Conservation (phyloP, 2,113 vertebrate species). For the Dicentrarchus labrax region DNA sequence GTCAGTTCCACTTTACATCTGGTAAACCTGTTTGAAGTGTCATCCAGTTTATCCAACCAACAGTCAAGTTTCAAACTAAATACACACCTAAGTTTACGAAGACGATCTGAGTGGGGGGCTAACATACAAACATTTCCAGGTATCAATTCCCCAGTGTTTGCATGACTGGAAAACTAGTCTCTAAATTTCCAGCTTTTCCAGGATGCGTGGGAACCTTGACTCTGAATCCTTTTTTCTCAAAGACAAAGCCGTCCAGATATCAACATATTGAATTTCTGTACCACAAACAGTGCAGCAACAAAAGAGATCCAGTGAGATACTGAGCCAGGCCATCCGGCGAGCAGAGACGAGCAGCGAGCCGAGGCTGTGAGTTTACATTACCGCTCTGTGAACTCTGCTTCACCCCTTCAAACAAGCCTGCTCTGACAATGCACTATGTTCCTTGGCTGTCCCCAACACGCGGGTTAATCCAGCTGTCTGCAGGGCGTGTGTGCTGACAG, state of each 20-base stretch:
- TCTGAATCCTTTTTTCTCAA: background rate
- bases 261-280: background rate
- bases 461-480: conserved; percentile 26
- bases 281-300: background rate
- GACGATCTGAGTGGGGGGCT: too few relatives aligned
- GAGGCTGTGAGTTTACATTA: background rate
- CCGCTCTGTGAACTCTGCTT: conserved; percentile 19
- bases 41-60: too few relatives aligned
- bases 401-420: conserved; percentile 4
- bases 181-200: too few relatives aligned
- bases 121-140: too few relatives aligned
- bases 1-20: too few relatives aligned
- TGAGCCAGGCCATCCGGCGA: background rate
- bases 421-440: conserved; percentile 7
- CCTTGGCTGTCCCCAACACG: background rate
- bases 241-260: background rate
- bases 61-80: too few relatives aligned
- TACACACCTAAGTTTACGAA: too few relatives aligned
- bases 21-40: too few relatives aligned
- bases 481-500: background rate
- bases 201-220: too few relatives aligned
- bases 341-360: background rate
- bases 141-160: too few relatives aligned
- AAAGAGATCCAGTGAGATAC: too few relatives aligned
- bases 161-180: too few relatives aligned